phyloP scores from a whole-genome alignment of 2,888 invertebrate genomes.

The Cheilosia scutellata region DNA sequence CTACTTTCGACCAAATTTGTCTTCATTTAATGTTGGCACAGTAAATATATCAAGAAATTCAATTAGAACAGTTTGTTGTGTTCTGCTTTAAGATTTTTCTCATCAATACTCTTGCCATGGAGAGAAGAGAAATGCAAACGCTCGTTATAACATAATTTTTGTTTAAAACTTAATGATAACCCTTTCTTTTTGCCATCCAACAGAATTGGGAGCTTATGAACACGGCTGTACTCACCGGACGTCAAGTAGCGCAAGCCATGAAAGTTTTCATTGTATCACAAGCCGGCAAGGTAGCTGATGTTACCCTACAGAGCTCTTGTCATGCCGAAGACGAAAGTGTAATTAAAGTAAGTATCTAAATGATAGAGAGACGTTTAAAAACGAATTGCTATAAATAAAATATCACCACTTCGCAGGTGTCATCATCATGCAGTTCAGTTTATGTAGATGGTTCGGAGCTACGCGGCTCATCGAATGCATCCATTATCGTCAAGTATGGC shows the following conservation, averaged over 20 bases:
- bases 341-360: constrained; percentile 90
- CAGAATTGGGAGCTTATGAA: constrained; percentile 98
- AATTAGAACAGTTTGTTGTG: too few species aligned
- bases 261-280: constrained; percentile 97
- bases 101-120: too few species aligned
- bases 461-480: constrained; percentile 96
- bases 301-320: constrained; percentile 97
- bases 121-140: too few species aligned
- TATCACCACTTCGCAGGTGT: constrained; percentile 87
- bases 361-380: neutral
- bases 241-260: constrained; percentile 97
- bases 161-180: neutral
- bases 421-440: constrained; percentile 97
- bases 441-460: constrained; percentile 98
- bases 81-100: too few species aligned
- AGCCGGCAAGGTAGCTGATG: constrained; percentile 96
- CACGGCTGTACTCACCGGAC: constrained; percentile 96
- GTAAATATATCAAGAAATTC: too few species aligned
- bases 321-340: constrained; percentile 98
- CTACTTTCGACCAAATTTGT: too few species aligned
- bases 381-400: constrained; percentile 6
- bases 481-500: constrained; percentile 96
- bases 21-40: too few species aligned
- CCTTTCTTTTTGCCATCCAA: neutral
- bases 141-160: too few species aligned